Base-by-base conservation (phyloP, 2,797 vertebrate genomes). In the Myotis findleyi region DNA sequence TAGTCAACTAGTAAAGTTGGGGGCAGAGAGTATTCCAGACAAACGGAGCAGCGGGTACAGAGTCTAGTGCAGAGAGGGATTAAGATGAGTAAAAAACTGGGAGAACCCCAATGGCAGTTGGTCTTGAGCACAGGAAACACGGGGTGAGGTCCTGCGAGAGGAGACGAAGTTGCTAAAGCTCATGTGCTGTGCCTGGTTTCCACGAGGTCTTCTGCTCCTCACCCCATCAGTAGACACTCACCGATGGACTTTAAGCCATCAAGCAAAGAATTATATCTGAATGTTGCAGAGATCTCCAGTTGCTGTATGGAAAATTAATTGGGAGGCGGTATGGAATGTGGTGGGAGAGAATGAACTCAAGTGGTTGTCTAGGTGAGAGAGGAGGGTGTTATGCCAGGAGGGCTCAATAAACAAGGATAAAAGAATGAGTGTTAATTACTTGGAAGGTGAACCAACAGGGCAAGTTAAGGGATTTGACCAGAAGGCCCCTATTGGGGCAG, bases 161-260 rank as follows among this genome's bases (percentile, higher is more conserved):
- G 53, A 9, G 18, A 0, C 25, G 5, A 3, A 1, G 4, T 2
- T 13, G 25, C 36, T 55, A 1, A 36, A 72, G 21, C 10, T 3
- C 27, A 3, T 0, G 0, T 0, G 13, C 0, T 8, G 3, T 2
- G 12, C 4, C 0, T 0, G 2, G 4, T 5, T 41, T 10, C 66
- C 20, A 9, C 0, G 6, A 30, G 23, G 27, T 16, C 27, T 2
- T 4, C 14, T 12, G 41, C 20, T 17, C 81, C 33, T 12, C 1
- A 7, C 27, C 3, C 79, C 8, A 1, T 13, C 12, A 0, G 20
- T 0, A 13, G n/a, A 38, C 5, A 0, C 1, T 21, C 3, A 0
- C 0, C 7, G 2, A 20, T 8, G 23, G 21, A 3, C 51, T 59
- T 25, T 62, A 27, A 41, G 41, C 1, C 12, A 16, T 12, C 3